These are phyloP conservation scores for Lottia gigantea DNA, from an alignment of 2,888 invertebrate genomes.

Conservation along the genomic window DNA sequence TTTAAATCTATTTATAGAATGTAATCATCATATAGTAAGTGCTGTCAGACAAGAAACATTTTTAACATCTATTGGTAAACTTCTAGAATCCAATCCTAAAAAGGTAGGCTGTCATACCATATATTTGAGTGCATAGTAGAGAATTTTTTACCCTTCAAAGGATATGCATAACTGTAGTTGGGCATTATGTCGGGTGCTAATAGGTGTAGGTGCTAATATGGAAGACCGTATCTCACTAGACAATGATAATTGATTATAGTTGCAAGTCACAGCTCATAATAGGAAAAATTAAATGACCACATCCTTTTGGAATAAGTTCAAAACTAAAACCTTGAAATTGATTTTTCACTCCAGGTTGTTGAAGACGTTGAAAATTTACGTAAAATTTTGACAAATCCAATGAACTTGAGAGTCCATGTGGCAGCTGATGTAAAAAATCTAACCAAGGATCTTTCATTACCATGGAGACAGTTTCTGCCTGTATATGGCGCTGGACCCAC, in stretches of 20 bases:
- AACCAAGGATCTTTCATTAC: constrained; percentile 39
- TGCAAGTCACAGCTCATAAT: too few species aligned
- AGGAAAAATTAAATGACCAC: too few species aligned
- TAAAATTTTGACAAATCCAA: constrained; percentile 73
- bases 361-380: constrained; percentile 74
- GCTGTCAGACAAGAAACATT: constrained; percentile 83
- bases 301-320: too few species aligned
- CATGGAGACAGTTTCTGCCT: constrained; percentile 51
- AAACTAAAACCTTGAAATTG: too few species aligned
- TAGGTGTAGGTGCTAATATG: too few species aligned
- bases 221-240: too few species aligned
- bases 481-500: neutral
- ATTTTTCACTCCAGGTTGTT: constrained; percentile 47
- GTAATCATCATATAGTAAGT: constrained; percentile 79
- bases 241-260: too few species aligned
- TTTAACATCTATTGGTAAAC: constrained; percentile 76
- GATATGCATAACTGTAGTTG: too few species aligned
- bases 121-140: neutral
- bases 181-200: too few species aligned
- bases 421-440: constrained; percentile 79
- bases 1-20: constrained; percentile 70
- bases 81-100: constrained; percentile 53
- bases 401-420: constrained; percentile 78
- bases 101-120: constrained; percentile 32
- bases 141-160: too few species aligned